phyloP scores from a whole-genome alignment of 2,113 vertebrate species.

The Chrysemys picta region DNA sequence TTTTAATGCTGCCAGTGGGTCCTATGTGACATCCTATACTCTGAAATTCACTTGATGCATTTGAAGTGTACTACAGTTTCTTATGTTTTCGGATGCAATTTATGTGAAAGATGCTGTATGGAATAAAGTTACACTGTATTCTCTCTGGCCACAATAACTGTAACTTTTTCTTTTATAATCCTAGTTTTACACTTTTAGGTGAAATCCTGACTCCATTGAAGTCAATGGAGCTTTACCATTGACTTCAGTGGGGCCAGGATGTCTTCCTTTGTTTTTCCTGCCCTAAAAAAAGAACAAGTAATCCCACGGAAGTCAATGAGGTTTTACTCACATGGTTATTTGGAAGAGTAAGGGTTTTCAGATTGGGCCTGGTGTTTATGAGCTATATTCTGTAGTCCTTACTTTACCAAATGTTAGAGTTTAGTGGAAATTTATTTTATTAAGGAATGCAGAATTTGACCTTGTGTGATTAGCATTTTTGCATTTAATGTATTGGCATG shows the following conservation, averaged over 20 bases:
- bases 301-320: rapidly evolving
- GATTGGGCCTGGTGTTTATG: not conserved
- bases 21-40: not conserved
- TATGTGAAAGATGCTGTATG: not conserved
- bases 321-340: rapidly evolving
- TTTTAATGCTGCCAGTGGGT: not conserved
- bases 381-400: rapidly evolving
- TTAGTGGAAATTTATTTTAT: not conserved
- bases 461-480: not conserved
- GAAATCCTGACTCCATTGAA: rapidly evolving
- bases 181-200: rapidly evolving
- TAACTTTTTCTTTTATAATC: not conserved
- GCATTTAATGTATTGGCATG: not conserved
- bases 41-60: not conserved
- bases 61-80: not conserved
- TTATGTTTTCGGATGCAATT: rapidly evolving
- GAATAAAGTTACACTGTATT: not conserved
- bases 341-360: not conserved
- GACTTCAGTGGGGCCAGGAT: rapidly evolving
- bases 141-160: not conserved
- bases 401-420: rapidly evolving
- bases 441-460: not conserved
- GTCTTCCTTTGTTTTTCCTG: not conserved
- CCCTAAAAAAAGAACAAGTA: not conserved
- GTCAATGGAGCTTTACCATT: rapidly evolving